Percentiles rank a stretch among this genome's conserved stretches.
phyloP scores from a whole-genome alignment of 2,888 invertebrate species.

The Plutella xylostella region DNA sequence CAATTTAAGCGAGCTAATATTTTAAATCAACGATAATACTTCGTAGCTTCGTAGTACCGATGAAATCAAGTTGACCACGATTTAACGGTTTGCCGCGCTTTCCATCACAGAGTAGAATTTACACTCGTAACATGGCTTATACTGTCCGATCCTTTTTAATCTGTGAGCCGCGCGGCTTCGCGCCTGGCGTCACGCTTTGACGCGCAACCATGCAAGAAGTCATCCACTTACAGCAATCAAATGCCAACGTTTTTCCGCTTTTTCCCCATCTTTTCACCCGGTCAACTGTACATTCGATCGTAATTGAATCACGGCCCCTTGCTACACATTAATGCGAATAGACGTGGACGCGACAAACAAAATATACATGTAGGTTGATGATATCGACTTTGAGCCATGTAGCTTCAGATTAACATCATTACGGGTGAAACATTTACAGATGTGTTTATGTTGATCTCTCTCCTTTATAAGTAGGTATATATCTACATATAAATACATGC shows the following conservation, averaged over 20 bases:
- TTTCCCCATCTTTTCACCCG: constrained; percentile 59
- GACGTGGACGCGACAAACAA: neutral
- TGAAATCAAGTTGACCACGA: no score
- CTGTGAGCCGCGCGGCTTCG: constrained; percentile 23
- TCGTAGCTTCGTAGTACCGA: no score
- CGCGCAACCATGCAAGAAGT: constrained; percentile 61
- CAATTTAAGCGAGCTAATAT: no score
- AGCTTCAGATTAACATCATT: no score
- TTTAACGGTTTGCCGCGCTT: no score
- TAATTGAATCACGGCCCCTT: constrained; percentile 56
- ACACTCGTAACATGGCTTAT: no score
- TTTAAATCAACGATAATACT: no score
- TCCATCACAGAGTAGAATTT: no score
- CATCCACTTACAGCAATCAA: constrained; percentile 66
- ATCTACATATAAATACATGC: neutral
- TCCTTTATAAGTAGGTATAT: neutral
- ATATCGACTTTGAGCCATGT: no score
- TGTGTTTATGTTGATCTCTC: neutral
- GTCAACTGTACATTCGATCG: constrained; percentile 47
- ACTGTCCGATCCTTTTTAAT: no score
- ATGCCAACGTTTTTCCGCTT: constrained; percentile 63
- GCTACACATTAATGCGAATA: neutral
- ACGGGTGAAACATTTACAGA: neutral
- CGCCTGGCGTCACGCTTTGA: constrained; percentile 61
- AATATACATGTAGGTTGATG: no score